A percentile compares a stretch with the other conserved stretches of the same genome.
Evolutionary conservation across 2,113 vertebrate species (phyloP).

Genomic region (Recurvirostra avosetta): DNA sequence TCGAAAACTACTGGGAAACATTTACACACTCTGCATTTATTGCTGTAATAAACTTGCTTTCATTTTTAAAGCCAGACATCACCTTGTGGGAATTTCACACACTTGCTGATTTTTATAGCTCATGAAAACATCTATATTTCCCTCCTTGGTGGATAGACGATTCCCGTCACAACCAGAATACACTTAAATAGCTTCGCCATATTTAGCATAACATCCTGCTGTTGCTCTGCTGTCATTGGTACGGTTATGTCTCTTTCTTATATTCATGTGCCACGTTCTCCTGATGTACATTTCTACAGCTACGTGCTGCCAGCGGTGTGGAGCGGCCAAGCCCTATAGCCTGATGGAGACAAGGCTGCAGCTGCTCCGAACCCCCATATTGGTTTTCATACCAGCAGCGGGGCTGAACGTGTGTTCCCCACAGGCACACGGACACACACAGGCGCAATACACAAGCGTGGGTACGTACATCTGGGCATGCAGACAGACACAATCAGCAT

Average conservation of each 20-base stretch:
- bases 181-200: neutral
- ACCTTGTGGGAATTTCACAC: neutral
- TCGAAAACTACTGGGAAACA: neutral
- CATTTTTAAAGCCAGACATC: neutral
- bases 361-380: neutral
- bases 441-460: rapidly evolving
- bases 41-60: neutral
- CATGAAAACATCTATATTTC: neutral
- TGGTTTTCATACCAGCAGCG: neutral
- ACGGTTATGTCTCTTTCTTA: neutral
- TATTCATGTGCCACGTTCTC: neutral
- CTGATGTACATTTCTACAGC: rapidly evolving
- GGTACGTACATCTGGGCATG: neutral
- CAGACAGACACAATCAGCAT: neutral
- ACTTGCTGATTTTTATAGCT: neutral
- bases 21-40: neutral
- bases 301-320: rapidly evolving
- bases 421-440: rapidly evolving
- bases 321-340: rapidly evolving
- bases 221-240: neutral
- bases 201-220: neutral
- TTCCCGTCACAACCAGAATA: neutral
- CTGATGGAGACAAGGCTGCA: neutral
- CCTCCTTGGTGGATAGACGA: neutral
- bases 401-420: neutral